Conservation (phyloP, 2,113 vertebrate species). For the Montifringilla adamsi region DNA sequence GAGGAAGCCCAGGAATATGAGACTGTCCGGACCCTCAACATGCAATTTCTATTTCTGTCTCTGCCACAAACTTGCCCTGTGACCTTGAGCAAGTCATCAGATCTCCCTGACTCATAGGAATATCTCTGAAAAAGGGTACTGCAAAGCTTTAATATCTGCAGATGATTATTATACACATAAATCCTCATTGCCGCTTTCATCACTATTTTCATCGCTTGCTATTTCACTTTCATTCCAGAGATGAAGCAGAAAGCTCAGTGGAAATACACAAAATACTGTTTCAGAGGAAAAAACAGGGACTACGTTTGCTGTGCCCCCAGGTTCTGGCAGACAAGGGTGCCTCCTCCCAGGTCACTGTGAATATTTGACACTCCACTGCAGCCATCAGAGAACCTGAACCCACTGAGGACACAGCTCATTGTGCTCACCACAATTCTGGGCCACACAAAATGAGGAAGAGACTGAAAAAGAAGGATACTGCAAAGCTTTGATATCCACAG, state of each 20-base stretch:
- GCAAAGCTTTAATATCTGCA: slow-evolving; percentile 51
- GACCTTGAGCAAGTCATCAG: slow-evolving; percentile 38
- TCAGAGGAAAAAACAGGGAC: not conserved
- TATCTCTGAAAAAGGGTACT: not conserved
- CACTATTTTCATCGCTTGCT: slow-evolving; percentile 7
- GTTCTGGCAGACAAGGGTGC: not conserved
- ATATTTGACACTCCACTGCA: rapidly evolving
- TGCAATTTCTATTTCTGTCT: slow-evolving; percentile 1
- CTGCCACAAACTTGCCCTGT: not conserved
- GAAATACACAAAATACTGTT: not conserved
- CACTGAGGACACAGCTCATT: not conserved
- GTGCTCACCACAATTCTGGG: not conserved
- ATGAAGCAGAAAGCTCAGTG: not conserved
- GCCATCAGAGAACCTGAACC: not conserved
- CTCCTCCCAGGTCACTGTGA: not conserved
- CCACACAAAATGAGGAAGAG: not conserved
- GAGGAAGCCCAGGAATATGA: not conserved
- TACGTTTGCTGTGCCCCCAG: not conserved
- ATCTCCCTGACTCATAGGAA: not conserved
- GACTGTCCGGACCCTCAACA: not conserved
- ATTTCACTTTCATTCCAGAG: not conserved
- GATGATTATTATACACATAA: not conserved
- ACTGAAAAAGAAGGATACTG: not conserved
- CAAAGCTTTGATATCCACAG: not conserved
- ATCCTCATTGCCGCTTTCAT: slow-evolving; percentile 18